Percentiles rank a stretch among this genome's conserved stretches.
Evolutionary conservation across 2,113 vertebrate species (phyloP).

Genomic region (Manacus vitellinus): DNA sequence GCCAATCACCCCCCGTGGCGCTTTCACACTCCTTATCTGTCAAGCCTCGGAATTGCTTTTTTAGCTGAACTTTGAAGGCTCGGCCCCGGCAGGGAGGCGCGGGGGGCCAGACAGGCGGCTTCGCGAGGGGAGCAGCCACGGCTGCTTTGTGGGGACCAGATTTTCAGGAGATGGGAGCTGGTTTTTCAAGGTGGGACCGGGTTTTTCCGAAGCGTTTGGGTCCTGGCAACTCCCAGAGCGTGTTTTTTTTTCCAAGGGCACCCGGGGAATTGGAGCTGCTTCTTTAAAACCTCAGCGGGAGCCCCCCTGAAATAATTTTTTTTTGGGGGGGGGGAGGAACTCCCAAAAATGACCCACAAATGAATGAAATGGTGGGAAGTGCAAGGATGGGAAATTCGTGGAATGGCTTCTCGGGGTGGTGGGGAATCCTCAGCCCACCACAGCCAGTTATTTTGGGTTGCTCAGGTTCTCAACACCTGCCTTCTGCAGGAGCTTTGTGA

Average conservation of each 20-base stretch:
- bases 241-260: background rate
- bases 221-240: background rate
- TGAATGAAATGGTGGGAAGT: background rate
- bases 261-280: background rate
- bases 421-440: background rate
- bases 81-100: background rate
- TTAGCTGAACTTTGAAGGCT: background rate
- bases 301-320: accelerated
- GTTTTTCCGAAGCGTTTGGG: background rate
- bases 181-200: slow-evolving; percentile 46
- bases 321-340: background rate
- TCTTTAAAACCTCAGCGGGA: background rate
- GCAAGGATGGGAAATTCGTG: accelerated
- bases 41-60: background rate
- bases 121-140: background rate
- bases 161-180: slow-evolving; percentile 42
- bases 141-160: background rate
- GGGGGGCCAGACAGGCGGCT: slow-evolving; percentile 12
- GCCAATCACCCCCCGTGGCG: background rate
- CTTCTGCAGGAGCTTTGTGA: background rate
- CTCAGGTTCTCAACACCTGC: background rate
- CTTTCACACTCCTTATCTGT: slow-evolving; percentile 14
- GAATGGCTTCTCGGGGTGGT: accelerated
- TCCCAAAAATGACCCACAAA: background rate
- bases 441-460: background rate